A percentile compares a stretch with the other conserved stretches of the same genome.
Evolutionary conservation across 2,113 vertebrate species (phyloP).

Genomic region (Epinephelus lanceolatus): DNA sequence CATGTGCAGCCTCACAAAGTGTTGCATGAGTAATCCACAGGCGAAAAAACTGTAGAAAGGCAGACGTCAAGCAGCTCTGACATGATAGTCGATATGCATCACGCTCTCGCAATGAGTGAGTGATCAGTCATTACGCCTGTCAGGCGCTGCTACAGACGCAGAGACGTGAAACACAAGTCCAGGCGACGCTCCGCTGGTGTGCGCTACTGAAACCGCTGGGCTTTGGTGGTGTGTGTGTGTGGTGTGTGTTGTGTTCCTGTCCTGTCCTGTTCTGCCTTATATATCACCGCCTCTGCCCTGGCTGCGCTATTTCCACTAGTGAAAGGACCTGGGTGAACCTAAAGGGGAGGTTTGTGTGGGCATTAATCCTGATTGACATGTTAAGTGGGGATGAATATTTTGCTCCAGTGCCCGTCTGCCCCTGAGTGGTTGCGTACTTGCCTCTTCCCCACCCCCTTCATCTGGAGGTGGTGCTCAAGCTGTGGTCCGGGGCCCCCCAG

Average conservation of each 20-base stretch:
- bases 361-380: conserved; percentile 97
- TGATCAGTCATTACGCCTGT: conserved; percentile 66
- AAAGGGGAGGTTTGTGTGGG: conserved; percentile 86
- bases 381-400: conserved; percentile 88
- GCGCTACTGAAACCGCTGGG: conserved; percentile 52
- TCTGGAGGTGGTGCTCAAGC: conserved; percentile 48
- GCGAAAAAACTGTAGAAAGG: background rate
- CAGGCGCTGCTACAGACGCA: conserved; percentile 33
- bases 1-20: conserved; percentile 35
- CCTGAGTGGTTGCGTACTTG: conserved; percentile 84
- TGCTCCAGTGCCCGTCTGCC: conserved; percentile 79
- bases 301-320: conserved; percentile 40
- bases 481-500: conserved; percentile 52
- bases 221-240: background rate
- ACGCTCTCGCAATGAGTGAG: conserved; percentile 28
- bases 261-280: conserved; percentile 49
- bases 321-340: conserved; percentile 58
- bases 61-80: conserved; percentile 32
- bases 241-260: conserved; percentile 33
- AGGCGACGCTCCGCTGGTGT: conserved; percentile 39
- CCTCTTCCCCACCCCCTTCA: conserved; percentile 64
- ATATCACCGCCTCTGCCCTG: conserved; percentile 62
- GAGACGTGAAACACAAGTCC: conserved; percentile 52
- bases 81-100: conserved; percentile 53
- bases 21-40: conserved; percentile 50